phyloP scores from a whole-genome alignment of 2,113 vertebrate species.

The Girardinichthys multiradiatus region DNA sequence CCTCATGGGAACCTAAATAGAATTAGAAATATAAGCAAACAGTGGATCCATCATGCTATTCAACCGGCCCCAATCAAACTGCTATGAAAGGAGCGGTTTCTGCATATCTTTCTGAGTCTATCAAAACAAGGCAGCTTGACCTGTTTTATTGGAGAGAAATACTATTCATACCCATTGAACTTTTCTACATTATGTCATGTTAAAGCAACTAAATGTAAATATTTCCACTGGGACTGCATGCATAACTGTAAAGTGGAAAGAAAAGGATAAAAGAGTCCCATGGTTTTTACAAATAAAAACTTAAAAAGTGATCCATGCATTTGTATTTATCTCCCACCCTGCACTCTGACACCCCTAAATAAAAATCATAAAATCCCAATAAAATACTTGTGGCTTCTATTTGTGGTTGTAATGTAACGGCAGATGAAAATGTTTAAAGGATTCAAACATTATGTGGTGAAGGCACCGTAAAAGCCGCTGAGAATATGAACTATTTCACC shows the following conservation, averaged over 20 bases:
- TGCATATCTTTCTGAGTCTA: neutral
- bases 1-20: slow-evolving; percentile 82
- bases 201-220: neutral
- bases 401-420: too few relatives aligned
- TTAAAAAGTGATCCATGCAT: too few relatives aligned
- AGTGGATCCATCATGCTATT: neutral
- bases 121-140: neutral
- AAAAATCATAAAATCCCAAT: neutral
- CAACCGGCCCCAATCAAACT: neutral
- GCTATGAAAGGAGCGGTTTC: neutral
- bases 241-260: too few relatives aligned
- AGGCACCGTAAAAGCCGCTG: neutral
- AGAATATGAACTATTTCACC: neutral
- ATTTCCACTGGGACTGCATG: too few relatives aligned
- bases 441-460: too few relatives aligned
- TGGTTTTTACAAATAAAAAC: too few relatives aligned
- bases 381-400: neutral
- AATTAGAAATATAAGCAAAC: slow-evolving; percentile 5
- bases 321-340: too few relatives aligned
- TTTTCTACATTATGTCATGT: neutral
- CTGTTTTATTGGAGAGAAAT: neutral
- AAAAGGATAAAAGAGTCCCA: too few relatives aligned
- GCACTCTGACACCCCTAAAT: too few relatives aligned
- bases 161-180: neutral
- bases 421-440: too few relatives aligned